Evolutionary conservation across 2,113 vertebrate species (phyloP).

Genomic region (Scatophagus argus): DNA sequence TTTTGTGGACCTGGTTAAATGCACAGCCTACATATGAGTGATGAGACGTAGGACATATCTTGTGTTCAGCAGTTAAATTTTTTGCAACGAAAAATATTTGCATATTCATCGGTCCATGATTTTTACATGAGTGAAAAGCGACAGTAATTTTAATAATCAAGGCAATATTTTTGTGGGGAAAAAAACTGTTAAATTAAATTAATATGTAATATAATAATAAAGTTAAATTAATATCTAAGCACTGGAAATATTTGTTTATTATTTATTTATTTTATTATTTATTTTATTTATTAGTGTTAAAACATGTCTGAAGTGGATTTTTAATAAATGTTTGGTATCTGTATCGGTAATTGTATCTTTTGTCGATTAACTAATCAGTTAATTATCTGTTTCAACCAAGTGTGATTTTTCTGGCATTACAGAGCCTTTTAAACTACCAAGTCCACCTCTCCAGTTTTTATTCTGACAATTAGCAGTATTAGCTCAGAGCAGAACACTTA

Average conservation of each 20-base stretch:
- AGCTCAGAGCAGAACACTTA: background rate
- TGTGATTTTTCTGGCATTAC: background rate
- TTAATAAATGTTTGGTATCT: too few species aligned
- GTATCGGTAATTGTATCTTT: too few species aligned
- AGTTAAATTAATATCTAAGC: too few species aligned
- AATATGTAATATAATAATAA: too few species aligned
- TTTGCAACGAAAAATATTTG: background rate
- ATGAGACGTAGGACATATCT: too few species aligned
- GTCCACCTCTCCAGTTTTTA: background rate
- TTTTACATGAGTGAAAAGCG: background rate
- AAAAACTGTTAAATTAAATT: too few species aligned
- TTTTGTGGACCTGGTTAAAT: too few species aligned
- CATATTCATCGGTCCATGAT: background rate
- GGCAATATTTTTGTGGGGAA: too few species aligned
- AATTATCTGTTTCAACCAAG: background rate
- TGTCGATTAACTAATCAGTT: background rate
- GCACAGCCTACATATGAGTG: background rate
- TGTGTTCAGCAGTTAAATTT: too few species aligned
- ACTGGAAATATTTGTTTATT: too few species aligned
- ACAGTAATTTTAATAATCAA: too few species aligned
- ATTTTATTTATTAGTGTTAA: background rate
- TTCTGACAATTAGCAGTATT: background rate
- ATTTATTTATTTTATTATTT: too few species aligned
- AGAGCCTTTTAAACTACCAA: background rate
- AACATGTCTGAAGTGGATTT: background rate